Percentiles rank a stretch among this genome's conserved stretches.
Evolutionary conservation across 2,888 invertebrate species (phyloP).

Genomic region (Polietes domitor): DNA sequence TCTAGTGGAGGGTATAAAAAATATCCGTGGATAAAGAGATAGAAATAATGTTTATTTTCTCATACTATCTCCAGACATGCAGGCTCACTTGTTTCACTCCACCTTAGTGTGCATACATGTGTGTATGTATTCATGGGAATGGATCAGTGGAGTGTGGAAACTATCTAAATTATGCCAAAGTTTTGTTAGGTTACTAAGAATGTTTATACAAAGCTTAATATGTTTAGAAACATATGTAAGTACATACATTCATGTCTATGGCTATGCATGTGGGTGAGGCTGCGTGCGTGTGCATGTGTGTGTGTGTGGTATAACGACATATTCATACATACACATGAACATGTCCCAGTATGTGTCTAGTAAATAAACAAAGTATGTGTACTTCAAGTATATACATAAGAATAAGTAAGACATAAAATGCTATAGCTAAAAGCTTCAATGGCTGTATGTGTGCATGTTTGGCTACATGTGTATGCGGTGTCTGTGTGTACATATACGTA

Average conservation of each 20-base stretch:
- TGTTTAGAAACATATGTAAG: conserved; percentile 53
- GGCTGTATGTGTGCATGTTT: neutral
- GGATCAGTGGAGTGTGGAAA: conserved; percentile 27
- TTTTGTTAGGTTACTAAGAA: conserved; percentile 45
- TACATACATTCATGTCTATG: conserved; percentile 21
- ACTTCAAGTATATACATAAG: conserved; percentile 16
- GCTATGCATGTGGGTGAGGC: neutral
- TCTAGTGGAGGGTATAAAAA: no score
- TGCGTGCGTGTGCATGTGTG: conserved; percentile 2
- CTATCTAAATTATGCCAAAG: conserved; percentile 45
- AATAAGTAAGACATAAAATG: conserved; percentile 40
- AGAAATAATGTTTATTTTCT: no score
- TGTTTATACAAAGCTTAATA: conserved; percentile 53
- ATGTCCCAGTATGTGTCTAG: neutral
- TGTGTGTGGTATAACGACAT: conserved; percentile 18
- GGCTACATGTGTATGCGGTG: neutral
- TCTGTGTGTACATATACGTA: neutral
- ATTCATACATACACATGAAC: neutral
- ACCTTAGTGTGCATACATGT: no score
- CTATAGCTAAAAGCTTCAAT: conserved; percentile 31
- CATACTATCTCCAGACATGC: no score
- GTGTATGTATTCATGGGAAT: neutral
- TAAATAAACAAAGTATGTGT: conserved; percentile 31
- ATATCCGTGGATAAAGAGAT: no score
- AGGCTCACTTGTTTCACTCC: no score